phyloP scores from a whole-genome alignment of 2,113 vertebrate species.

The Esox niger region DNA sequence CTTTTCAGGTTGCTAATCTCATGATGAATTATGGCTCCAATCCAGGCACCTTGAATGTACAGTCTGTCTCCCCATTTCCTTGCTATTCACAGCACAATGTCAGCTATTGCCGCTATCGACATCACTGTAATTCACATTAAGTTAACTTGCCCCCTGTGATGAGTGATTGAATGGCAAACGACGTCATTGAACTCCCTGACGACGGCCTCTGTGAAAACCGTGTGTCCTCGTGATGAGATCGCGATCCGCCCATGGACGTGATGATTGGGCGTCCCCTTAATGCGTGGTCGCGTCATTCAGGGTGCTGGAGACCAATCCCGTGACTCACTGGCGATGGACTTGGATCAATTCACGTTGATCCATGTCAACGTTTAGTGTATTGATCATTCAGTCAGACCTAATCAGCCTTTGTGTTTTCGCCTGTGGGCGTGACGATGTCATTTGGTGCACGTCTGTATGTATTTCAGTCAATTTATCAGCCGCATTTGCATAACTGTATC shows the following conservation, averaged over 20 bases:
- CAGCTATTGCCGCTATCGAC: background rate
- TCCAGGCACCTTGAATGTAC: background rate
- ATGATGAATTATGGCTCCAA: background rate
- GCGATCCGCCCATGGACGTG: too few species aligned
- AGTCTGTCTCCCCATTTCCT: background rate
- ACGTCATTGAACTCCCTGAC: too few species aligned
- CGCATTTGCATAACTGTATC: too few species aligned
- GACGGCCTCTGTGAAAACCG: background rate
- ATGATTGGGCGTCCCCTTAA: too few species aligned
- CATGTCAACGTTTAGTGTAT: background rate
- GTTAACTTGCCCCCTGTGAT: background rate
- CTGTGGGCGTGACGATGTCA: too few species aligned
- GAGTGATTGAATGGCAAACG: too few species aligned
- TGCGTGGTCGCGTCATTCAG: constrained; percentile 31
- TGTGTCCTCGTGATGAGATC: background rate
- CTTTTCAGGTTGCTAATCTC: background rate
- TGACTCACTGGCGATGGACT: constrained; percentile 2
- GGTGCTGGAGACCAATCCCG: constrained; percentile 11
- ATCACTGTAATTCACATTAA: background rate
- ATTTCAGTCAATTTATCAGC: too few species aligned
- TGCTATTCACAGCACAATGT: background rate
- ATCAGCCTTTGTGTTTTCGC: too few species aligned
- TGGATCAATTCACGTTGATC: background rate
- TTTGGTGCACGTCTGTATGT: too few species aligned
- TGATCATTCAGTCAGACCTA: too few species aligned